phyloP scores from a whole-genome alignment of 2,888 invertebrate genomes.

The Tigriopus californicus region DNA sequence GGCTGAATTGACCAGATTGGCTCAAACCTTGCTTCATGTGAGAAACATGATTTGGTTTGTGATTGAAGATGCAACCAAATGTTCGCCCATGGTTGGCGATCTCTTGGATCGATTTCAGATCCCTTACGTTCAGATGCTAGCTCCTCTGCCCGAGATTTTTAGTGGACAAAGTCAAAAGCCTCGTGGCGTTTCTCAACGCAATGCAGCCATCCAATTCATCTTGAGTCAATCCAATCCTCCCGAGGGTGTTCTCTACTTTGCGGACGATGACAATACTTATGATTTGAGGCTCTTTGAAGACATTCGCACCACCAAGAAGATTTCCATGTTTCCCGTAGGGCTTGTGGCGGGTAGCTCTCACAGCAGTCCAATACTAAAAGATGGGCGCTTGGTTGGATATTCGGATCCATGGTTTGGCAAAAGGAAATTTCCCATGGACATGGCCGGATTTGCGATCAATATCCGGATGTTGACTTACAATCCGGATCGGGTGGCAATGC shows the following conservation, averaged over 20 bases:
- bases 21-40: slow-evolving; percentile 19
- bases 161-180: slow-evolving; percentile 39
- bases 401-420: slow-evolving; percentile 59
- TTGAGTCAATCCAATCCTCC: slow-evolving; percentile 37
- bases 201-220: slow-evolving; percentile 51
- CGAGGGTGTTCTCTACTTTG: slow-evolving; percentile 52
- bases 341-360: slow-evolving; percentile 42
- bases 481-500: slow-evolving; percentile 41
- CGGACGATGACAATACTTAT: slow-evolving; percentile 63
- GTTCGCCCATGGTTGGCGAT: slow-evolving; percentile 15
- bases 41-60: slow-evolving; percentile 19
- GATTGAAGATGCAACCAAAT: slow-evolving; percentile 18
- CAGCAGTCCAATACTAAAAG: slow-evolving; percentile 38
- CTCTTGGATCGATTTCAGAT: slow-evolving; percentile 17
- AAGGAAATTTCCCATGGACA: slow-evolving; percentile 55
- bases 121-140: slow-evolving; percentile 18
- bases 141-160: slow-evolving; percentile 22
- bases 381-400: slow-evolving; percentile 37
- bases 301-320: slow-evolving; percentile 50
- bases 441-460: slow-evolving; percentile 65
- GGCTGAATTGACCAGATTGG: slow-evolving; percentile 19
- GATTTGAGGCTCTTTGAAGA: slow-evolving; percentile 53
- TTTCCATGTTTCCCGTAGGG: slow-evolving; percentile 75
- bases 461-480: slow-evolving; percentile 27
- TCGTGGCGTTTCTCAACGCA: slow-evolving; percentile 49